phyloP scores from a whole-genome alignment of 2,113 vertebrate genomes.

The Amphilophus citrinellus region DNA sequence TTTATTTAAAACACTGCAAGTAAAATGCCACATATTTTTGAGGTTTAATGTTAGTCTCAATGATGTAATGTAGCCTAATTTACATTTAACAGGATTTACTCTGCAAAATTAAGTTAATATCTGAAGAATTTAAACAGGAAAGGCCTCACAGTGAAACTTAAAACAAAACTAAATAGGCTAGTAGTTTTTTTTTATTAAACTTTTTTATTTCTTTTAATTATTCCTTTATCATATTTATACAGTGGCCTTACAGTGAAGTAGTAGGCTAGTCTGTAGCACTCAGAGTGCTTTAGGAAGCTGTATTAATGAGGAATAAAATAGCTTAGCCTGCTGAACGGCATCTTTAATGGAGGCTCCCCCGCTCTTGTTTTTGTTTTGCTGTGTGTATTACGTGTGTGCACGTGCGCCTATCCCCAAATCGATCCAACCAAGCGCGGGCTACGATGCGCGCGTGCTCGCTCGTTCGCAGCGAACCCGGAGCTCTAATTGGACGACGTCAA shows the following conservation, averaged over 20 bases:
- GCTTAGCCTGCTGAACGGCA: background rate
- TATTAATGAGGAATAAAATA: background rate
- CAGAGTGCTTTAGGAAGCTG: background rate
- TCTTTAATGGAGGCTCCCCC: background rate
- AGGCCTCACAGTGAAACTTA: background rate
- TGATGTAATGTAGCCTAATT: background rate
- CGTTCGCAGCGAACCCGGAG: conserved; percentile 34
- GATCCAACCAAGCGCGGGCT: conserved; percentile 7
- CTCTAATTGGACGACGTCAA: conserved; percentile 83
- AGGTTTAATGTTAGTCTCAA: background rate
- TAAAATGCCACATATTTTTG: background rate
- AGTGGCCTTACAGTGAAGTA: too few species aligned
- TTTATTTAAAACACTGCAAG: background rate
- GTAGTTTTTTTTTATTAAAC: background rate
- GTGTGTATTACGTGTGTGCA: conserved; percentile 31
- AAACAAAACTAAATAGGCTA: background rate
- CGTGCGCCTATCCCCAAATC: conserved; percentile 12
- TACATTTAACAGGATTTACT: background rate
- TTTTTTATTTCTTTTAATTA: background rate
- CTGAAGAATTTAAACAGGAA: too few species aligned
- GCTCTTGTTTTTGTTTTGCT: conserved; percentile 53
- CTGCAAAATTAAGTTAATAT: background rate
- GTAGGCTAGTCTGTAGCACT: background rate
- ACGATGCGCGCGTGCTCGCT: background rate
- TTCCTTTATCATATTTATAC: background rate